Base-by-base conservation (phyloP, 35 echinoderm and acorn worm species). In the Heliocidaris tuberculata region DNA sequence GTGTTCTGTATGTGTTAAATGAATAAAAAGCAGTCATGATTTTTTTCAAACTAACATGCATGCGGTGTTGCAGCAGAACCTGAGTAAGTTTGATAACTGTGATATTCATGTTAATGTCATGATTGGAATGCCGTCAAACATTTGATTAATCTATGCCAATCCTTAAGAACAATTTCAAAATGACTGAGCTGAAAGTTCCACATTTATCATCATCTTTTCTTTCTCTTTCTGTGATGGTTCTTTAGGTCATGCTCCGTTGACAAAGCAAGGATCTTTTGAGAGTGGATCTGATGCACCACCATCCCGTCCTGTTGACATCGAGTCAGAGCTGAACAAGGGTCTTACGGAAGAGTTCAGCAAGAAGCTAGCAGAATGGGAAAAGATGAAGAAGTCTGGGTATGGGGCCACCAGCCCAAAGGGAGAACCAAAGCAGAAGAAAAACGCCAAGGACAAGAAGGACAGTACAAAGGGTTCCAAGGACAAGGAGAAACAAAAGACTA, bases 311-410 rank as follows among this genome's bases (percentile, higher is more conserved):
- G 86, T 49, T 56, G 97, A 96, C 16, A 86, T 95, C 24, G 88
- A 95, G 48, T 95, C 95, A 19, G 97, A 98, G 86, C 95, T 98
- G 17, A 95, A 97, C 65, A 95, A 96, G 86, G 96, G 96, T 30
- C 97, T 98, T 54, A 98, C 92, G n/a, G 96, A 98, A 85, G 97
- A 98, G 86, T 98, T 98, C 96, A 94, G 93, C 96, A 98, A 96
- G 94, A 98, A 98, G 94, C 85, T 98, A 35, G 94, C 96, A 21
- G 96, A 96, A 87, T 98, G 97, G 97, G 97, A 98, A 31, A 95
- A 95, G 93, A 98, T 95, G 86, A 94, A 96, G 32, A 85, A 95
- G 56, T 32, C 88, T n/a, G 59, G 95, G 5, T 47, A 35, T 15
- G 93, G 94, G 3, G 85, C 85, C 19, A 93, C 86, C 30, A 98